These are phyloP conservation scores for Aphidius gifuensis DNA, from an alignment of 1,140 invertebrate species.

Conservation along the genomic window DNA sequence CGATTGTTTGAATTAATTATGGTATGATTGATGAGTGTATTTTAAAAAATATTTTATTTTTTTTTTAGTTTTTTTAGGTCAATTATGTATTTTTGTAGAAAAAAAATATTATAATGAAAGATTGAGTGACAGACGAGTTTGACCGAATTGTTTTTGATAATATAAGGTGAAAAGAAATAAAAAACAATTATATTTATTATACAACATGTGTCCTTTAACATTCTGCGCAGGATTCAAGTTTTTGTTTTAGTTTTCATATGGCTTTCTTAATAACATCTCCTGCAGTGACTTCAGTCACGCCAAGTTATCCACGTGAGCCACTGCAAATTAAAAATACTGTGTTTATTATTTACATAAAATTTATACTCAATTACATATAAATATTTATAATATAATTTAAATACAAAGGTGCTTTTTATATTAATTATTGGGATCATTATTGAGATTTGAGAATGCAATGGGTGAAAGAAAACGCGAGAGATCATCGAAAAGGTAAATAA, in stretches of 20 bases:
- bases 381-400: no score
- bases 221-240: constrained; percentile 17
- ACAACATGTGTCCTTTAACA: not conserved
- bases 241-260: not conserved
- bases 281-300: constrained; percentile 39
- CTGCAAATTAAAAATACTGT: constrained; percentile 23
- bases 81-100: no score
- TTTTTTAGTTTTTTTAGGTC: no score
- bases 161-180: not conserved
- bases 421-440: no score
- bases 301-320: constrained; percentile 26
- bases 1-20: no score
- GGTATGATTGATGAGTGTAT: no score
- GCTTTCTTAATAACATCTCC: constrained; percentile 34
- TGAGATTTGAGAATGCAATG: constrained; percentile 43
- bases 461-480: constrained; percentile 45
- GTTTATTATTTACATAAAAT: constrained; percentile 23
- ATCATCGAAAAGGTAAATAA: constrained; percentile 45
- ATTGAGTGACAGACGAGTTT: constrained; percentile 3
- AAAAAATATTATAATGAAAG: not conserved
- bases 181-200: not conserved
- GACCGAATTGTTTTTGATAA: constrained; percentile 5
- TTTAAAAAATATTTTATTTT: no score
- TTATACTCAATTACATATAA: not conserved
- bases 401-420: no score